phyloP scores from a whole-genome alignment of 2,888 invertebrate species.

The Agrilus cyanescens region DNA sequence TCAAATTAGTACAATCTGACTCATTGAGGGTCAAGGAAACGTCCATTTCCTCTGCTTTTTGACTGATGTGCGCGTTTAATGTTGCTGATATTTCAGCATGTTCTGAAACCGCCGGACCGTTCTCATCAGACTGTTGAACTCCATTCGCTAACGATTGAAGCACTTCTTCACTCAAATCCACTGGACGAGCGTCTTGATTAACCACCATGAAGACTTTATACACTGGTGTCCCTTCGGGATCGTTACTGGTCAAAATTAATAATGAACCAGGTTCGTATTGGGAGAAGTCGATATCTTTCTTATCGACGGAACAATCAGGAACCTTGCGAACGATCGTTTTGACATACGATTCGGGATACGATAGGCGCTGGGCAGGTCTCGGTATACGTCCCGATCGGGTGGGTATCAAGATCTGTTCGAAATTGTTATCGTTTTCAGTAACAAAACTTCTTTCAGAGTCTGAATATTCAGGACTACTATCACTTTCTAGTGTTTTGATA shows the following conservation, averaged over 20 bases:
- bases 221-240: slow-evolving; percentile 34
- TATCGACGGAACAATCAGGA: slow-evolving; percentile 7
- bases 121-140: too few relatives aligned
- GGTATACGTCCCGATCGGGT: slow-evolving; percentile 37
- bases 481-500: not conserved
- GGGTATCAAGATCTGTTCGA: slow-evolving; percentile 27
- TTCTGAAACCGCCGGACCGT: too few relatives aligned
- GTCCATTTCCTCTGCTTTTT: too few relatives aligned
- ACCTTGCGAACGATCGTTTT: not conserved
- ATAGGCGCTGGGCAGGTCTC: slow-evolving; percentile 25
- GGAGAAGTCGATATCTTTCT: too few relatives aligned
- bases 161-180: slow-evolving; percentile 1
- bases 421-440: slow-evolving; percentile 20
- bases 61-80: too few relatives aligned
- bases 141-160: not conserved
- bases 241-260: slow-evolving; percentile 37
- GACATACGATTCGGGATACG: slow-evolving; percentile 8
- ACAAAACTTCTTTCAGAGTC: not conserved
- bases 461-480: slow-evolving; percentile 1
- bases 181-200: not conserved
- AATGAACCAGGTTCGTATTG: slow-evolving; percentile 38
- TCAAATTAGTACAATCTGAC: too few relatives aligned
- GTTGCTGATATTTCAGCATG: too few relatives aligned
- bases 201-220: slow-evolving; percentile 39
- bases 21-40: too few relatives aligned